Base-by-base conservation (phyloP, 2,797 vertebrate genomes). In the Takifugu rubripes region DNA sequence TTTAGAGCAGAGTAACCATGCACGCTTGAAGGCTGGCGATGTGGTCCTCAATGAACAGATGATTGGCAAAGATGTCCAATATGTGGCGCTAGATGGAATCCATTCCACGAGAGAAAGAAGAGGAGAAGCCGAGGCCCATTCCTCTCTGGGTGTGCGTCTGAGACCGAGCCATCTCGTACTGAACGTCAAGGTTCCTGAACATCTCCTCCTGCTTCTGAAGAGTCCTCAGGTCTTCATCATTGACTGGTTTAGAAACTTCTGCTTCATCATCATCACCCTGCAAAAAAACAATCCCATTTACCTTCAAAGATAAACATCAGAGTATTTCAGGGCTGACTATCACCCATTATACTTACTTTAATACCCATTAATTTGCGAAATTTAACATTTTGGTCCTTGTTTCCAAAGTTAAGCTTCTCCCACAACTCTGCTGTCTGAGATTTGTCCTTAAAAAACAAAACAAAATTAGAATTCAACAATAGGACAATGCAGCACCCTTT, bases 381-480 rank as follows among this genome's bases (percentile, higher is more conserved):
- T 88, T 99, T 99, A 25, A 96, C 94, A 68, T 99, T 99, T 94
- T 99, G 97, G 94, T 98, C 95, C 93, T 99, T 98, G 84, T 99
- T 99, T 84, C 97, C 97, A 88, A 99, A 99, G 87, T 98, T 99
- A 1, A 99, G 61, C 54, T 96, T 98, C 83, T 99, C 97, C 97
- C 97, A 99, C 77, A 98, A 91, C 88, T 99, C 96, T 60, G 96
- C 96, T 59, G 97, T 96, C 73, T 98, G 96, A 2, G 96, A 97
- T 78, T 98, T 99, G 79, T 99, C 96, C 96, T 99, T 68, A 60
- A 66, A 73, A 61, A 61, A 26, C 48, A 15, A 10, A 43, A 12
- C 8, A 43, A 46, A 46, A 2, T 40, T 46, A 21, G 17, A 15
- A 46, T 46, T 3, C 9, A n/a, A 46, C 44, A 46, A 6, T 45